Conservation (phyloP, 1,140 invertebrate species). For the Eurosta solidaginis region DNA sequence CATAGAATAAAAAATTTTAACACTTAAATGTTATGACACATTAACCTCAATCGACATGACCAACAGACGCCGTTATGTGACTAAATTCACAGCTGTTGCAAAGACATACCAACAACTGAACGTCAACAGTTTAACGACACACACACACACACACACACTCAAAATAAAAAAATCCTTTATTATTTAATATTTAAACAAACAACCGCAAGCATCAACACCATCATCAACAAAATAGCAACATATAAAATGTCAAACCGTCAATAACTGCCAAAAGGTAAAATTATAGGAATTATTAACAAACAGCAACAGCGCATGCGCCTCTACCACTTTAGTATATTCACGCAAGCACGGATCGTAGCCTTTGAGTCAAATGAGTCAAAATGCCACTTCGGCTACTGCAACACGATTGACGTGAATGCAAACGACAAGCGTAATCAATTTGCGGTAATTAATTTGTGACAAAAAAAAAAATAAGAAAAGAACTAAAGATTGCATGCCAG, state of each 20-base stretch:
- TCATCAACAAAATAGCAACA: not conserved
- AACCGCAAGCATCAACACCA: not conserved
- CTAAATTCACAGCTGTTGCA: not conserved
- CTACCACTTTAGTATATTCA: too few species aligned
- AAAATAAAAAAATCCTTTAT: not conserved
- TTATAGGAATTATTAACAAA: slow-evolving; percentile 16
- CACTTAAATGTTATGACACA: not conserved
- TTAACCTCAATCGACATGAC: slow-evolving; percentile 20
- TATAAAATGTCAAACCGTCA: slow-evolving; percentile 12
- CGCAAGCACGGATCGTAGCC: too few species aligned
- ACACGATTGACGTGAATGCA: not conserved
- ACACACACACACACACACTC: not conserved
- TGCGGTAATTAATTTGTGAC: slow-evolving; percentile 18
- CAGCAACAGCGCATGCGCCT: slow-evolving; percentile 3
- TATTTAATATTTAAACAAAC: slow-evolving; percentile 28
- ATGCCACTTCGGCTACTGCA: not conserved
- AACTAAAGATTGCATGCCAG: too few species aligned
- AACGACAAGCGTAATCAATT: slow-evolving; percentile 26
- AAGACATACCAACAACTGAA: not conserved
- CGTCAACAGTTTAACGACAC: not conserved
- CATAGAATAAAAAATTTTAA: not conserved
- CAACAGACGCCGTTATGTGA: not conserved
- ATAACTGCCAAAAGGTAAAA: slow-evolving; percentile 14
- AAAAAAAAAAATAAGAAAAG: too few species aligned
- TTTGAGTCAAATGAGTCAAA: not conserved